phyloP scores from a whole-genome alignment of 2,113 vertebrate species.

The Lamprologus tigripictilis region DNA sequence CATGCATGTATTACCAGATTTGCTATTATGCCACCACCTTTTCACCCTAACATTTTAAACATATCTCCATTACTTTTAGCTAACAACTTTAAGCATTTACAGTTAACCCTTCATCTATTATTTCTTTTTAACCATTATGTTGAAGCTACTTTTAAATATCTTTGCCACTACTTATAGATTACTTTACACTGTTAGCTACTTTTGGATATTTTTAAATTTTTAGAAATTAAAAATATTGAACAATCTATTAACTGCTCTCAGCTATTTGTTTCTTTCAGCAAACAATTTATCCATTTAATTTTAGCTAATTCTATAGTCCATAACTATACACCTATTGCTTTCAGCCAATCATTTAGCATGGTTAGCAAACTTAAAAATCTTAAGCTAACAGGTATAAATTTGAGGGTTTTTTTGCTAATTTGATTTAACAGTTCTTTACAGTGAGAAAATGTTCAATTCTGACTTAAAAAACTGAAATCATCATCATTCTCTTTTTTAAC shows the following conservation, averaged over 20 bases:
- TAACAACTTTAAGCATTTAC: background rate
- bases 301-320: background rate
- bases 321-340: background rate
- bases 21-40: background rate
- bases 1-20: background rate
- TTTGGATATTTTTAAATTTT: rapidly evolving
- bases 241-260: background rate
- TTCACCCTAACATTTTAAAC: background rate
- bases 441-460: background rate
- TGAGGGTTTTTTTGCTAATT: background rate
- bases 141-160: background rate
- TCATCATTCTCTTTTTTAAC: background rate
- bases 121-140: background rate
- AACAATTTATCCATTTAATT: background rate
- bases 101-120: background rate
- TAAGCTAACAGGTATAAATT: background rate
- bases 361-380: background rate
- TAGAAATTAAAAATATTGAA: background rate
- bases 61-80: background rate
- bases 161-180: background rate
- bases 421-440: background rate
- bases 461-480: rapidly evolving
- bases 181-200: background rate
- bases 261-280: background rate
- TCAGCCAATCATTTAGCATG: background rate